These are phyloP conservation scores for Heliconius aoede DNA, from an alignment of 2,888 invertebrate species.

Conservation along the genomic window DNA sequence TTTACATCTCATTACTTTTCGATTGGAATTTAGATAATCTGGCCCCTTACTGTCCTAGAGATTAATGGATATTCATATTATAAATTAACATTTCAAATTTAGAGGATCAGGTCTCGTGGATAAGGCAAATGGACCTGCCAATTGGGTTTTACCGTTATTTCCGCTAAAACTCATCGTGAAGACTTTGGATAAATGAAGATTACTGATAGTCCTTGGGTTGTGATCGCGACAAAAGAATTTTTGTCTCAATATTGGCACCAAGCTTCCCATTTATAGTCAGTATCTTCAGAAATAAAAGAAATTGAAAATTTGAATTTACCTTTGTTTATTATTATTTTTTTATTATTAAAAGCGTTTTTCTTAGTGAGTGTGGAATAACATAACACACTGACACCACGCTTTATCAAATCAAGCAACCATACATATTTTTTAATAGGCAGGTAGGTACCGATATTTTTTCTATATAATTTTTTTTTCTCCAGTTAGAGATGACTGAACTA, in stretches of 20 bases:
- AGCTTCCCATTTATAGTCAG: neutral
- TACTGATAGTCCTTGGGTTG: slow-evolving; percentile 17
- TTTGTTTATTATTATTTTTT: too few species aligned
- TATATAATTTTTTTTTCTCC: too few species aligned
- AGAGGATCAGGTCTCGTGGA: slow-evolving; percentile 45
- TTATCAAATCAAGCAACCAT: too few species aligned
- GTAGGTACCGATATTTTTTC: too few species aligned
- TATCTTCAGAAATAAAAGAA: neutral
- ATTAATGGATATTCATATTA: slow-evolving; percentile 36
- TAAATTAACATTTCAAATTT: slow-evolving; percentile 54
- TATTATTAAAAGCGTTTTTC: too few species aligned
- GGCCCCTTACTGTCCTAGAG: slow-evolving; percentile 8
- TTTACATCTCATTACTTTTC: neutral
- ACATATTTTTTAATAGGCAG: too few species aligned
- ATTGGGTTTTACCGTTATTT: slow-evolving; percentile 44
- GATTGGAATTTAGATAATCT: slow-evolving; percentile 18
- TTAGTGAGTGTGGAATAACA: too few species aligned
- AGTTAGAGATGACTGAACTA: too few species aligned
- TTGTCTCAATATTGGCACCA: neutral
- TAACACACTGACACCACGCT: too few species aligned
- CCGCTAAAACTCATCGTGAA: slow-evolving; percentile 30
- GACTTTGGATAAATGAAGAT: slow-evolving; percentile 34
- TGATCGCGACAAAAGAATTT: slow-evolving; percentile 17
- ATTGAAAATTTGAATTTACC: too few species aligned
- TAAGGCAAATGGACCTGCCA: slow-evolving; percentile 45